These are phyloP conservation scores for Eulithis prunata DNA, from an alignment of 2,888 invertebrate species.

Conservation along the genomic window DNA sequence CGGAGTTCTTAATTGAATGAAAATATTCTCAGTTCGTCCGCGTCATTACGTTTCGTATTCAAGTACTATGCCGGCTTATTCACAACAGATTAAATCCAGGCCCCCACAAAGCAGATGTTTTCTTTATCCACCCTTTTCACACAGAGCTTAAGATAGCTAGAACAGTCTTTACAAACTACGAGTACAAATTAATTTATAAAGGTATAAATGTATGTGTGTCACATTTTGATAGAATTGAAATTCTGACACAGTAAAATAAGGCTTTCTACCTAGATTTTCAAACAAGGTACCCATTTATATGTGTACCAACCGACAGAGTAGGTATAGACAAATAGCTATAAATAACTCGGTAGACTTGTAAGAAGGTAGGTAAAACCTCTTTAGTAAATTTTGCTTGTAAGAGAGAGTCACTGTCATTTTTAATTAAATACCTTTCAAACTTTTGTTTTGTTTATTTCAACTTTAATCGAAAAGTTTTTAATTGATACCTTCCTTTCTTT, in stretches of 20 bases:
- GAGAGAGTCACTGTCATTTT: slow-evolving; percentile 58
- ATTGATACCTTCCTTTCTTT: slow-evolving; percentile 61
- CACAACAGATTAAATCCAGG: slow-evolving; percentile 55
- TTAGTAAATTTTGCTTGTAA: slow-evolving; percentile 3
- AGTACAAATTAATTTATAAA: too few relatives aligned
- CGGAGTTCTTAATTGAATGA: slow-evolving; percentile 22
- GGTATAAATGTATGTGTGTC: too few relatives aligned
- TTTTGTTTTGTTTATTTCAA: slow-evolving; percentile 61
- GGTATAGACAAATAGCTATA: too few relatives aligned
- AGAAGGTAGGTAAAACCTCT: neutral
- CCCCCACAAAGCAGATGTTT: slow-evolving; percentile 44
- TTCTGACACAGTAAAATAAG: too few relatives aligned
- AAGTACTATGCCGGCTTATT: slow-evolving; percentile 44
- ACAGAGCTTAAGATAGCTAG: neutral
- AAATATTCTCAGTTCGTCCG: slow-evolving; percentile 39
- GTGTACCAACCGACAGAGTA: too few relatives aligned
- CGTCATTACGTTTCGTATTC: slow-evolving; percentile 48
- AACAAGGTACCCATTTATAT: too few relatives aligned
- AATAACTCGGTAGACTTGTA: neutral
- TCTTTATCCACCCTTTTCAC: slow-evolving; percentile 46
- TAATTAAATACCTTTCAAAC: slow-evolving; percentile 65
- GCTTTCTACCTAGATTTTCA: too few relatives aligned
- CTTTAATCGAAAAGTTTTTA: slow-evolving; percentile 69
- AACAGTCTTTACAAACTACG: too few relatives aligned
- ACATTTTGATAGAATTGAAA: too few relatives aligned